Base-by-base conservation (phyloP, 2,113 vertebrate species). In the Ctenodactylus gundi region DNA sequence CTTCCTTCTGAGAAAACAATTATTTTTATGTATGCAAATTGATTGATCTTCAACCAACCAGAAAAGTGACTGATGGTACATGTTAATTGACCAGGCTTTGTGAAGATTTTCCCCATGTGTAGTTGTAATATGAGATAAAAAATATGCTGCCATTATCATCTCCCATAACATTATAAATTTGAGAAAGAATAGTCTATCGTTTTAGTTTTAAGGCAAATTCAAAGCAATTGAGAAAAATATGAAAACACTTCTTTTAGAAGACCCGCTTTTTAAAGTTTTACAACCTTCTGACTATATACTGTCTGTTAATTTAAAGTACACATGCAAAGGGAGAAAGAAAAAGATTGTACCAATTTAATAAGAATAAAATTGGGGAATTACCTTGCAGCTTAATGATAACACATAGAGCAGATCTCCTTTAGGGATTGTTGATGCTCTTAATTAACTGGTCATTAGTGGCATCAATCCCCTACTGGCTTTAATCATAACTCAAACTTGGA, bases 401-500 rank as follows among this genome's bases (percentile, higher is more conserved):
- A 64, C 53, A 81, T 88, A 88, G 68, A 93, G 60, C 77, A 94
- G 90, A 97, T 95, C 78, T 96, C 73, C 78, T 92, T 65, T 31
- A 73, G 97, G 85, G 49, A 95, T 51, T 94, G 23, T 34, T 81
- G 82, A 91, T 91, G 65, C 62, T 14, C 77, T 46, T 90, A 96
- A 96, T 97, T 92, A 96, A 95, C 92, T 95, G 76, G 68, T 89
- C 95, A 82, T 96, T 96, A 96, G 64, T 92, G 55, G 80, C 75
- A 96, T 36, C 17, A 81, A 55, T 95, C 15, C 68, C 34, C 44
- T 95, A 60, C 49, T 0, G 15, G 4, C 83, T 96, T 97, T 97
- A 96, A 82, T 95, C 60, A 29, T 94, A 70, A 49, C 17, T 96
- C 36, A 72, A 21, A 89, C 6, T 51, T 83, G 72, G 7, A 58